Conservation (phyloP, 2,113 vertebrate species). For the Panurus biarmicus region DNA sequence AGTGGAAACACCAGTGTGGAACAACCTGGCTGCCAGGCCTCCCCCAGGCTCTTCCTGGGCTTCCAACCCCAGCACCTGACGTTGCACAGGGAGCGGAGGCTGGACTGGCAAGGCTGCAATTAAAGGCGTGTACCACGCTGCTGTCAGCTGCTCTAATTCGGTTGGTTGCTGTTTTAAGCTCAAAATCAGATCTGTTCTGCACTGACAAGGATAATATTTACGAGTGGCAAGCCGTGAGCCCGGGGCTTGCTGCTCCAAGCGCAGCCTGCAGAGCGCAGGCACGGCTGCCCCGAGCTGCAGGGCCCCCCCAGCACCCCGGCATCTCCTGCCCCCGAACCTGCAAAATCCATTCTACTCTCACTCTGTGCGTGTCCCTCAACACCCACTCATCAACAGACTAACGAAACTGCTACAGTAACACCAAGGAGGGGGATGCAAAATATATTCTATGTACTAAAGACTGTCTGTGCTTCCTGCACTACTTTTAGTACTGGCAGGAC, state of each 20-base stretch:
- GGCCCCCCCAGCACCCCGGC: not conserved
- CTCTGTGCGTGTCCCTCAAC: not conserved
- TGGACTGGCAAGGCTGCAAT: not conserved
- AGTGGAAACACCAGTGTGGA: not conserved
- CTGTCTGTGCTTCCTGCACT: not conserved
- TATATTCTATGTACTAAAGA: not conserved
- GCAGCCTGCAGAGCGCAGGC: not conserved
- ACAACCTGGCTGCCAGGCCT: not conserved
- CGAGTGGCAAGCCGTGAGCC: not conserved
- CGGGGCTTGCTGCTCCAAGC: not conserved
- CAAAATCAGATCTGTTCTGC: not conserved
- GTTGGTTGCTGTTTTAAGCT: not conserved
- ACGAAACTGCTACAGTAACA: not conserved
- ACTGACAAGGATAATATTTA: slow-evolving; percentile 22
- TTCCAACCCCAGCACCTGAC: not conserved
- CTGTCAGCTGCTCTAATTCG: slow-evolving; percentile 35
- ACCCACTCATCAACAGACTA: not conserved
- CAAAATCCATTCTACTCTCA: not conserved
- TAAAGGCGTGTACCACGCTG: not conserved
- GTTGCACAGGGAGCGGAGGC: not conserved
- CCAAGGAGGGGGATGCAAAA: not conserved
- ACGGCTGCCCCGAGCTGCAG: not conserved
- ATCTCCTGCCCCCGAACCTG: not conserved
- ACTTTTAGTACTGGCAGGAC: not conserved
- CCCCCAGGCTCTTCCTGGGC: not conserved